Evolutionary conservation across 2,888 invertebrate genomes (phyloP).

Genomic region (Ariolimax columbianus): DNA sequence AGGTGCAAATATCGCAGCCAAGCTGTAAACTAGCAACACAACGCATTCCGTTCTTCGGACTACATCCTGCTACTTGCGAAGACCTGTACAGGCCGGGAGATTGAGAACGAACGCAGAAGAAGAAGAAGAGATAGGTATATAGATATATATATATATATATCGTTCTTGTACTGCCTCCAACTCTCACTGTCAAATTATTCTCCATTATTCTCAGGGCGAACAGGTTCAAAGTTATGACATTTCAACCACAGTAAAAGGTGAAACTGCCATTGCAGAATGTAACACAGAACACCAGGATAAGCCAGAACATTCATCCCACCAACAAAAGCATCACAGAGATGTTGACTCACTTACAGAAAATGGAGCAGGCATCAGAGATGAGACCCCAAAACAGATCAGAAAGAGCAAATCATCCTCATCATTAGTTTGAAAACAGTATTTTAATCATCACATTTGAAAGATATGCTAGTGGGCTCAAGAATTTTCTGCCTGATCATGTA

Average conservation of each 20-base stretch:
- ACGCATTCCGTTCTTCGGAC: no score
- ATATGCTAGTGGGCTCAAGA: no score
- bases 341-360: neutral
- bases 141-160: no score
- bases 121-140: neutral
- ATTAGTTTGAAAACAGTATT: constrained; percentile 1
- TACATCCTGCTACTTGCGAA: no score
- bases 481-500: no score
- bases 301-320: neutral
- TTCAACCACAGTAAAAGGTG: constrained; percentile 12
- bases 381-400: constrained; percentile 9
- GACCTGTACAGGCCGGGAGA: no score
- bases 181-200: neutral
- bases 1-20: no score
- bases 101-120: no score
- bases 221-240: constrained; percentile 19
- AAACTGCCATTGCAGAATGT: neutral
- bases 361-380: neutral
- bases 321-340: neutral
- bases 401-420: constrained; percentile 38
- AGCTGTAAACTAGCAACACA: no score
- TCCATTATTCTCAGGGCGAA: constrained; percentile 1
- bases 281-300: neutral
- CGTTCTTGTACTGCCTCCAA: neutral
- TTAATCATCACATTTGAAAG: neutral